Evolutionary conservation across 2,797 vertebrate genomes (phyloP).

Genomic region (Cirrhinus mrigala): DNA sequence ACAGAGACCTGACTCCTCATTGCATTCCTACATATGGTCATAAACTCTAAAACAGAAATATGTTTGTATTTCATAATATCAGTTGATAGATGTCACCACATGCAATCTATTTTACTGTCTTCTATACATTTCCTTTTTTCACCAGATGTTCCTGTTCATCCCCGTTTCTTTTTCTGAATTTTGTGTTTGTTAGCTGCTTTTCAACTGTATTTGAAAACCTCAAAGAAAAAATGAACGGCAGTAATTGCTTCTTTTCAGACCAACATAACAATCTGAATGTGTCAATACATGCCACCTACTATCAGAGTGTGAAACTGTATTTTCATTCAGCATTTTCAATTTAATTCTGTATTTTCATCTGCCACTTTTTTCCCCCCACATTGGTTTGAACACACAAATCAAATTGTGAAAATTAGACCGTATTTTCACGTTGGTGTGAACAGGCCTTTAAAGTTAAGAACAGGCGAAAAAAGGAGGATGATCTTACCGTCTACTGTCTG

Average conservation of each 20-base stretch:
- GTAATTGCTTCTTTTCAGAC: neutral
- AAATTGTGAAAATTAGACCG: neutral
- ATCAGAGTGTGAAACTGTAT: too few relatives aligned
- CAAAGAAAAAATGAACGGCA: neutral
- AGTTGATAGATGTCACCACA: neutral
- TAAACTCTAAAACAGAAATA: neutral
- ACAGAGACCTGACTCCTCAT: neutral
- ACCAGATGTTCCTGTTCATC: neutral
- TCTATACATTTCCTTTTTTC: neutral
- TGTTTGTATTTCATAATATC: neutral
- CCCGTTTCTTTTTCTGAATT: neutral
- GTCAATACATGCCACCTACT: too few relatives aligned
- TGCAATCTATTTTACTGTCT: neutral
- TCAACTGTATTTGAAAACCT: too few relatives aligned
- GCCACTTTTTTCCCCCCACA: too few relatives aligned
- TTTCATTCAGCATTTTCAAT: too few relatives aligned
- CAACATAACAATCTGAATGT: too few relatives aligned
- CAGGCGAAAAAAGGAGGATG: too few relatives aligned
- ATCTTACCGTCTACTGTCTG: slow-evolving; percentile 86
- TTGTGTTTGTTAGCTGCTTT: neutral
- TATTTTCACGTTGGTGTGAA: neutral
- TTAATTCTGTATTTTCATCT: too few relatives aligned
- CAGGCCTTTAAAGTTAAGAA: neutral
- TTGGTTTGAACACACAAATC: neutral
- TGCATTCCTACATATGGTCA: neutral